Conservation (phyloP, 1,140 invertebrate species). For the Rhizoglyphus robini region DNA sequence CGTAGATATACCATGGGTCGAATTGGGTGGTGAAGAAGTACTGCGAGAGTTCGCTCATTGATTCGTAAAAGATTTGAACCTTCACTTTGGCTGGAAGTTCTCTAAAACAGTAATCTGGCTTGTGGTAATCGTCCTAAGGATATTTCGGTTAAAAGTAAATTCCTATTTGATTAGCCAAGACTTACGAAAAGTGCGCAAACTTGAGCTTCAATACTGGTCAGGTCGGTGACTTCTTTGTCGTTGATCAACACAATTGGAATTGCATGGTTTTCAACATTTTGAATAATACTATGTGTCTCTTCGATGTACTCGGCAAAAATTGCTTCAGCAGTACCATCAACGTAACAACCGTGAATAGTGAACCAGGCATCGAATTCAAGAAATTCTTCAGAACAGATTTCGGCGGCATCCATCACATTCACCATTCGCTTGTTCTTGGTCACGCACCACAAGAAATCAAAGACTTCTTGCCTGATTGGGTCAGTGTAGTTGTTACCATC, state of each 20-base stretch:
- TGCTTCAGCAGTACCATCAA: not conserved
- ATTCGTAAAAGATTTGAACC: constrained; percentile 13
- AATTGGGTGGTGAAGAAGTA: constrained; percentile 13
- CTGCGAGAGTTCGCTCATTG: constrained; percentile 14
- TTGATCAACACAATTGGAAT: constrained; percentile 3
- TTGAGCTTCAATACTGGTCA: not conserved
- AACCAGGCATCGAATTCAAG: constrained; percentile 8
- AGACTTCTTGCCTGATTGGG: constrained; percentile 18
- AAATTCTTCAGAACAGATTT: constrained; percentile 6
- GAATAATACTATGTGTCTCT: not conserved
- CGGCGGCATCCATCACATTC: not conserved
- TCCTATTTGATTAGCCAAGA: not conserved
- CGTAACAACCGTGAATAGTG: not conserved
- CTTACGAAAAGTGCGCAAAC: constrained; percentile 12
- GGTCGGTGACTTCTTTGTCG: not conserved
- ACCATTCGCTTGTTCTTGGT: constrained; percentile 16
- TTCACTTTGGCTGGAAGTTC: not conserved
- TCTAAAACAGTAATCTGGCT: constrained; percentile 14
- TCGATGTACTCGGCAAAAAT: not conserved
- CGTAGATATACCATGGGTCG: constrained; percentile 5
- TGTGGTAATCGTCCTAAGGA: constrained; percentile 11
- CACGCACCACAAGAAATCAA: constrained; percentile 16
- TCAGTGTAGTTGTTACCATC: constrained; percentile 15
- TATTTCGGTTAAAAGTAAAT: not conserved
- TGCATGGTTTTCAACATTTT: not conserved